A percentile compares a stretch with the other conserved stretches of the same genome.
Evolutionary conservation across 1,140 invertebrate genomes (phyloP).

Genomic region (Drosophila leontia): DNA sequence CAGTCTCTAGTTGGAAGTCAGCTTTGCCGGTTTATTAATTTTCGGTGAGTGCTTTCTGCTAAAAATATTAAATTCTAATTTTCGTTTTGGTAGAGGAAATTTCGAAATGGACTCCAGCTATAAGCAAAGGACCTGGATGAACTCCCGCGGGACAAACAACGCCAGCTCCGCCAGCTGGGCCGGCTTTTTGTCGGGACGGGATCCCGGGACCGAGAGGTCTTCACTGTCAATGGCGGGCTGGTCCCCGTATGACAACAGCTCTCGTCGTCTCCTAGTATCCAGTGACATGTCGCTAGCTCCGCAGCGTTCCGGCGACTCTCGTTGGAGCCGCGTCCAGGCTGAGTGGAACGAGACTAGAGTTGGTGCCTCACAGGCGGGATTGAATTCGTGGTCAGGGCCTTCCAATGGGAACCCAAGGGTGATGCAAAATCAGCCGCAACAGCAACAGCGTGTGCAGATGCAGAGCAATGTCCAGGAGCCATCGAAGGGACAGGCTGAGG

Average conservation of each 20-base stretch:
- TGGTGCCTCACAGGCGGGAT: not conserved
- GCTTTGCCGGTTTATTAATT: not conserved
- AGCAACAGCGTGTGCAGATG: not conserved
- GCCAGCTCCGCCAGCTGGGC: not conserved
- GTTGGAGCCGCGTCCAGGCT: not conserved
- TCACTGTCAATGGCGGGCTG: constrained; percentile 1
- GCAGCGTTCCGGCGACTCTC: not conserved
- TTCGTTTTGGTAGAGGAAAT: not conserved
- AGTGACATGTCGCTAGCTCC: not conserved
- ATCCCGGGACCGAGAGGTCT: not conserved
- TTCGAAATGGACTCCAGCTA: not conserved
- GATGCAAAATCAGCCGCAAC: not conserved
- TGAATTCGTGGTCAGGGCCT: not conserved
- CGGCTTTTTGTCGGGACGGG: not conserved
- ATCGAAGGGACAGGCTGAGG: not conserved
- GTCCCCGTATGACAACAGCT: not conserved
- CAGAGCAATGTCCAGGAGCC: not conserved
- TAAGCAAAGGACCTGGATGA: constrained; percentile 1
- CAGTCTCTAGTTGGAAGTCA: constrained; percentile 2
- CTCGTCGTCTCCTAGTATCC: not conserved
- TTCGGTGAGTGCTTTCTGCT: not conserved
- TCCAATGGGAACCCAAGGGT: not conserved
- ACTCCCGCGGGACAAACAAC: not conserved
- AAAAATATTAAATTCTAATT: not conserved
- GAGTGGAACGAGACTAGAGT: not conserved